Evolutionary conservation across 2,888 invertebrate species (phyloP).

Genomic region (Lithophane semibrunnea): DNA sequence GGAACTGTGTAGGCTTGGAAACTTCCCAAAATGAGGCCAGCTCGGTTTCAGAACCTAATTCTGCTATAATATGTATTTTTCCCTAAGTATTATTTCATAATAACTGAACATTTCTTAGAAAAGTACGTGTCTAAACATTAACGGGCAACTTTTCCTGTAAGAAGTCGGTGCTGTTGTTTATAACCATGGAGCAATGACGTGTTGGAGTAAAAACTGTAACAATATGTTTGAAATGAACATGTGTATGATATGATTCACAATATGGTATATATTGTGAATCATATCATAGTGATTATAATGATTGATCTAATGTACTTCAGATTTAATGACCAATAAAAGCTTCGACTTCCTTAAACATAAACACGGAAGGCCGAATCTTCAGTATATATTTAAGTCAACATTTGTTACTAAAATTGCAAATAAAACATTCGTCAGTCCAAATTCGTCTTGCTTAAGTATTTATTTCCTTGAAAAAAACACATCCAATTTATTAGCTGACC

Average conservation of each 20-base stretch:
- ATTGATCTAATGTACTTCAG: conserved; percentile 9
- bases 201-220: conserved; percentile 31
- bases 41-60: not conserved
- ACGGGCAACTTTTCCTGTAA: conserved; percentile 34
- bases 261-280: conserved; percentile 4
- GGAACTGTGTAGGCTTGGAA: not conserved
- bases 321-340: not conserved
- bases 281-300: conserved; percentile 22
- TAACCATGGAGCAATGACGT: conserved; percentile 11
- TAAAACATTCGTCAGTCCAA: conserved; percentile 3
- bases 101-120: conserved; percentile 10
- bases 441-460: not conserved
- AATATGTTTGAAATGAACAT: conserved; percentile 21
- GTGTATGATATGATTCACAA: too few relatives aligned
- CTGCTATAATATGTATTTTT: not conserved
- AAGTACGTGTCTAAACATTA: conserved; percentile 22
- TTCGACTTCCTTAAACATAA: not conserved
- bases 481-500: conserved; percentile 29
- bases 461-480: conserved; percentile 12
- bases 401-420: not conserved
- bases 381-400: not conserved
- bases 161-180: conserved; percentile 19
- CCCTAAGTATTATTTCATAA: conserved; percentile 13
- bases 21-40: not conserved
- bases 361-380: not conserved